Evolutionary conservation across 2,797 vertebrate species (phyloP).

Genomic region (Babyrousa celebensis): DNA sequence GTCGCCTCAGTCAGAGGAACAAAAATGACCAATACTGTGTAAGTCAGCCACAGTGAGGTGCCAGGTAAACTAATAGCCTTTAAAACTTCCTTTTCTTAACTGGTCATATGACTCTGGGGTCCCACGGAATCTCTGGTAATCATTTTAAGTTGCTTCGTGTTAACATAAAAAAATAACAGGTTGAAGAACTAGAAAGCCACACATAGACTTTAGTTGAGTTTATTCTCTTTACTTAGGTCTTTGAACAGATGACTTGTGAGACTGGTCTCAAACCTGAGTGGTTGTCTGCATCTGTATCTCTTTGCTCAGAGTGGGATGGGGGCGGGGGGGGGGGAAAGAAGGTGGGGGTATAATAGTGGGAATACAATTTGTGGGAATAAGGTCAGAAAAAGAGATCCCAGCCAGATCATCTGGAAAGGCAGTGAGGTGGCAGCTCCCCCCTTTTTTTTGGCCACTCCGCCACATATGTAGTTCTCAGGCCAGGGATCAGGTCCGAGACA

Average conservation of each 20-base stretch:
- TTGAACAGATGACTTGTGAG: background rate
- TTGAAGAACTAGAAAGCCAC: background rate
- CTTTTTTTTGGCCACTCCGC: too few species aligned
- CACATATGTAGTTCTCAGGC: too few species aligned
- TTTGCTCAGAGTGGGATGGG: background rate
- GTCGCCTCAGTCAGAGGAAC: background rate
- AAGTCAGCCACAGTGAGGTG: background rate
- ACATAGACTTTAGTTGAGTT: background rate
- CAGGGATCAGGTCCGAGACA: too few species aligned
- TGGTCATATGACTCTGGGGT: background rate
- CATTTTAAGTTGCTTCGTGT: background rate
- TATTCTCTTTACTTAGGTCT: background rate
- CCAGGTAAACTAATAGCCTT: background rate
- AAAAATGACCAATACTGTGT: background rate
- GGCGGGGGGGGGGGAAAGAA: background rate
- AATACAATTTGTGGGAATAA: background rate
- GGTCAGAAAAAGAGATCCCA: background rate
- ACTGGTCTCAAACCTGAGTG: background rate
- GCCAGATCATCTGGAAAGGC: background rate
- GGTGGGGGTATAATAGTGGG: background rate
- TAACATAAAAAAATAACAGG: background rate
- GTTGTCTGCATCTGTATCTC: background rate
- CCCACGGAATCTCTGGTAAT: background rate
- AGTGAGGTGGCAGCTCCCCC: background rate
- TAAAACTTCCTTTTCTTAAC: slow-evolving; percentile 13